phyloP scores from a whole-genome alignment of 2,797 vertebrate species.

The Typhlichthys eigenmanni region DNA sequence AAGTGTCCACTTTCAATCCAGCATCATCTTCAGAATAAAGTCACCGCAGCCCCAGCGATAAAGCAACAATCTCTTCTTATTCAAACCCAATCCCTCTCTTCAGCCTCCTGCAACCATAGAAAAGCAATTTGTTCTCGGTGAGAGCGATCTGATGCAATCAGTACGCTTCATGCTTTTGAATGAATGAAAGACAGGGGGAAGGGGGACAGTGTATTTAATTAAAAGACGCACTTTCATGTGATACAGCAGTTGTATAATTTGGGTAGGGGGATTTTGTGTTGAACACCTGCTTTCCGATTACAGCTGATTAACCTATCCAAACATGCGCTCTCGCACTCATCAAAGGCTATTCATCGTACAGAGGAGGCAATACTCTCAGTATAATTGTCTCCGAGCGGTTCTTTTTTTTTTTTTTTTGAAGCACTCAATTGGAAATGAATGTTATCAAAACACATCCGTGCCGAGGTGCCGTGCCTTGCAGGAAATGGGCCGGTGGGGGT shows the following conservation, averaged over 20 bases:
- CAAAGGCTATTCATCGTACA: conserved; percentile 61
- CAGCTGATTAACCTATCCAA: conserved; percentile 70
- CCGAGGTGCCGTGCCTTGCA: conserved; percentile 45
- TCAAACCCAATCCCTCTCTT: not conserved
- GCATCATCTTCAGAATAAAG: conserved; percentile 43
- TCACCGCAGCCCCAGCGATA: conserved; percentile 50
- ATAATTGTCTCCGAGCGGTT: conserved; percentile 65
- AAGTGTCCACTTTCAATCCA: conserved; percentile 31
- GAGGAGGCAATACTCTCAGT: conserved; percentile 40
- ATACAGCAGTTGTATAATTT: conserved; percentile 63
- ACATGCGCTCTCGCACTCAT: conserved; percentile 52
- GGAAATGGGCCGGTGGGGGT: conserved; percentile 48
- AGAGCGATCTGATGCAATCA: conserved; percentile 72
- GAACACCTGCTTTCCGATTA: conserved; percentile 69
- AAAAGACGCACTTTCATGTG: conserved; percentile 54
- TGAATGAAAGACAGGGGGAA: conserved; percentile 43
- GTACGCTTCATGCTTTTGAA: conserved; percentile 66
- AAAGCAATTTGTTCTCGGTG: conserved; percentile 74
- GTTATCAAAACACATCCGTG: conserved; percentile 57
- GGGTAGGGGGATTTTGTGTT: conserved; percentile 48
- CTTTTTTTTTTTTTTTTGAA: conserved; percentile 50
- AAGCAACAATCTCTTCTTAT: conserved; percentile 38
- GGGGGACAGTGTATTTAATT: conserved; percentile 67
- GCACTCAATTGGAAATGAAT: conserved; percentile 62
- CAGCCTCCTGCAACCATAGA: conserved; percentile 44